Conservation (phyloP, 2,113 vertebrate species). For the Fregetta grallaria region DNA sequence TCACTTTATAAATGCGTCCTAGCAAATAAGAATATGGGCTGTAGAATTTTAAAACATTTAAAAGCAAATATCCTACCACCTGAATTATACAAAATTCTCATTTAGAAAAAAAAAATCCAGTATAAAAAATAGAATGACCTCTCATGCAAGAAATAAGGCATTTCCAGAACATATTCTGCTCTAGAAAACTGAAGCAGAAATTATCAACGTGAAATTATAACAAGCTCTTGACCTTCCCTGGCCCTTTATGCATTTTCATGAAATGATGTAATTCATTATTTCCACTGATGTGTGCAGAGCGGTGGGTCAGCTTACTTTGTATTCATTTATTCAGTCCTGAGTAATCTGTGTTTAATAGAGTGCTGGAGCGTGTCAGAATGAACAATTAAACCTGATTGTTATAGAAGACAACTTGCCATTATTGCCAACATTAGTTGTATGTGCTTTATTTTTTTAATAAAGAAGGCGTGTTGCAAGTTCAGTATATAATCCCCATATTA, state of each 20-base stretch:
- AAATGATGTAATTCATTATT: conserved; percentile 62
- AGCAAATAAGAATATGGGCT: neutral
- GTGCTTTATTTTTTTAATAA: conserved; percentile 62
- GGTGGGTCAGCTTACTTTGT: conserved; percentile 44
- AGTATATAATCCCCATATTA: neutral
- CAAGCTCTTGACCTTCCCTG: conserved; percentile 57
- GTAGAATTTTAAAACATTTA: neutral
- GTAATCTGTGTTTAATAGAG: conserved; percentile 74
- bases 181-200: conserved; percentile 45
- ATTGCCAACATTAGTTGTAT: conserved; percentile 26
- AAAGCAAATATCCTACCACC: neutral
- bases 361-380: conserved; percentile 62
- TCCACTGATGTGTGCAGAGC: conserved; percentile 33
- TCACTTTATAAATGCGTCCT: neutral
- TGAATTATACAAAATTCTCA: neutral
- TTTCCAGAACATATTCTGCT: neutral
- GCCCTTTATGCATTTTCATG: conserved; percentile 48
- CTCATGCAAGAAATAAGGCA: neutral
- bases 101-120: neutral
- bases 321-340: conserved; percentile 72
- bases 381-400: conserved; percentile 74
- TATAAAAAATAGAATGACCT: neutral
- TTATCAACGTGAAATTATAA: conserved; percentile 25
- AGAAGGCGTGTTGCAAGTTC: neutral
- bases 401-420: conserved; percentile 58